Base-by-base conservation (phyloP, 2,113 vertebrate genomes). In the Limnothrissa miodon region DNA sequence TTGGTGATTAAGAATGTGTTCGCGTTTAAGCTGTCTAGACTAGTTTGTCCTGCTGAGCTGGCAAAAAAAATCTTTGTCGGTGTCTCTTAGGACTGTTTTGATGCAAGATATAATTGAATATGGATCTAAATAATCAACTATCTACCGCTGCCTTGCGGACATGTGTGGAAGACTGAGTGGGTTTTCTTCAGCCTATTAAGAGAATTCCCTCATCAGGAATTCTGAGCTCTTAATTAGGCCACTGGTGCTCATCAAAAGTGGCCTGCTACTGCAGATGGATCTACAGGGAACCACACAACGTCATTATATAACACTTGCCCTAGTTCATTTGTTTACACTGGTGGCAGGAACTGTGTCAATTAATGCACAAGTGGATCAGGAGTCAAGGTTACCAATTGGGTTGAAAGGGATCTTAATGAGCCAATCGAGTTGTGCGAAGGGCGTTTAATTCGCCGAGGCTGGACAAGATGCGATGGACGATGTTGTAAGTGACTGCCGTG, bases 261-360 rank as follows among this genome's bases (percentile, higher is more conserved):
- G 5, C 66, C 66, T 74, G 15, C 29, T 74, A 13, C 29, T 36
- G 66, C 29, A 74, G 66, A 74, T 33, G 29, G 29, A 36, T 33
- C 66, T 74, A 74, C 29, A 17, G 66, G 66, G 66, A 74, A 74
- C 66, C 15, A 17, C 10, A 39, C 59, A 25, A 21, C 25, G 59
- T 9, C 66, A 17, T 74, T 74, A 74, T 74, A 74, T 74, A 74
- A 74, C 66, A 74, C 19, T 36, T 33, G 66, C 66, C 15, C 66
- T 33, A 74, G 66, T 74, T 74, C 66, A 74, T 74, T 74, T 74
- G 66, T 74, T 74, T 74, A 74, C 66, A 74, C 66, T 74, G 66
- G 66, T 74, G 66, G 66, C 25, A 74, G 66, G 66, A 74, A 36
- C 66, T 36, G 29, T 74, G 66, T 36, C 66, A 74, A 74, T 74